These are phyloP conservation scores for Apteryx owenii DNA, from an alignment of 2,113 vertebrate species.

Conservation along the genomic window DNA sequence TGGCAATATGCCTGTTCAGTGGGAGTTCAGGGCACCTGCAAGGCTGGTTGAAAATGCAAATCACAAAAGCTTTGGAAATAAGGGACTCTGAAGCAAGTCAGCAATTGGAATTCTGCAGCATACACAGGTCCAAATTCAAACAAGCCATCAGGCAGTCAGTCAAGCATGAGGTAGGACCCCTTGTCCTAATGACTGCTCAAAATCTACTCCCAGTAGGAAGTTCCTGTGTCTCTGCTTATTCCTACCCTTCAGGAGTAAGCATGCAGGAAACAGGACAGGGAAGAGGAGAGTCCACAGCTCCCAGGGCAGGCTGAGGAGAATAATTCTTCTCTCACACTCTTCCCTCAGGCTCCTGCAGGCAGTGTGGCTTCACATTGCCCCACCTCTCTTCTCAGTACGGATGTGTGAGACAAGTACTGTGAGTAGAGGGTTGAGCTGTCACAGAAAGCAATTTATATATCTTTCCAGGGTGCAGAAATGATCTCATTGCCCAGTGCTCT, in stretches of 20 bases:
- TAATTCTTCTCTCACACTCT: neutral
- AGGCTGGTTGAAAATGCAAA: neutral
- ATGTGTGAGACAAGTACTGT: neutral
- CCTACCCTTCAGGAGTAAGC: neutral
- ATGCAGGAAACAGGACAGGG: neutral
- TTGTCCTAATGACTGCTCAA: neutral
- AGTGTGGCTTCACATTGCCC: neutral
- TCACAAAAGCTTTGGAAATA: neutral
- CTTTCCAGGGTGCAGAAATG: neutral
- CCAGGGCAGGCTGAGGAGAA: neutral
- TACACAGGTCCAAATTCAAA: neutral
- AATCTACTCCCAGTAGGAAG: neutral
- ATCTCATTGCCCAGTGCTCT: neutral
- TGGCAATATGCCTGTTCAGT: neutral
- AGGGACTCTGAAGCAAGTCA: neutral
- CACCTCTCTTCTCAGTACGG: neutral
- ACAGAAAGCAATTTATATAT: neutral
- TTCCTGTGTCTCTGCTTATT: neutral
- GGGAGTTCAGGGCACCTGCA: neutral
- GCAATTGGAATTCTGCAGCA: neutral
- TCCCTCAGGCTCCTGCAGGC: neutral
- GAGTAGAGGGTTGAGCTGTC: neutral
- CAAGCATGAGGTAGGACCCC: neutral
- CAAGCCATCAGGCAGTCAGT: neutral
- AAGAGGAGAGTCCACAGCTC: neutral